Base-by-base conservation (phyloP, 2,888 invertebrate genomes). In the Lasioglossum pauxillum region DNA sequence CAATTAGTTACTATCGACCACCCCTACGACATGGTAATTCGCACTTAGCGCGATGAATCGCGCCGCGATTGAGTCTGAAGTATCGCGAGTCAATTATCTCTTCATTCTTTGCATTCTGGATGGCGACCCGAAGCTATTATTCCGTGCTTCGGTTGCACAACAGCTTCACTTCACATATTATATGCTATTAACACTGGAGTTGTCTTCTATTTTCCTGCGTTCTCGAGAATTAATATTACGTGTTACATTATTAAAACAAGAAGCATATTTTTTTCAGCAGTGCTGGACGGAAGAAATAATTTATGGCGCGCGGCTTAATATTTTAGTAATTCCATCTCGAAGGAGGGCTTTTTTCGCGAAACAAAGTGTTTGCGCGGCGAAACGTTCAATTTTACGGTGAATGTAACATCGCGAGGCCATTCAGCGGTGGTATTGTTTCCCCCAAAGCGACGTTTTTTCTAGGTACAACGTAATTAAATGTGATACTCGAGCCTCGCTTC, bases 1-100 rank as follows among this genome's bases (percentile, higher is more conserved):
- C 95, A 95, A 95, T 95, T 95, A 95, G 93, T 93, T 92, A 93
- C 89, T 92, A 95, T 95, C 94, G 94, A 94, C 93, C 94, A 92
- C 90, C 91, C 88, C 91, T 89, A 92, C 92, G 89, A 86, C 90
- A 88, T 88, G 92, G 90, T 93, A 92, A 94, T 94, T 94, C 91
- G 92, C 93, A 92, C 93, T 92, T 92, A 89, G 90, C 90, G 85
- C 88, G 86, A 85, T 90, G 87, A 90, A 90, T 89, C 90, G 86
- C 85, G 83, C 78, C 86, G 75, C 77, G 69, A 75, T 78, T 80
- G 71, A 74, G 74, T 78, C 78, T 76, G 49, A 76, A 78, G 80
- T 83, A 79, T 85, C 82, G 79, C 77, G 64, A 77, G 78, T 83
- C 78, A 83, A 82, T 83, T 82, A 69, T 49, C 75, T 75, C 69